Evolutionary conservation across 2,113 vertebrate species (phyloP).

Genomic region (Alectura lathami): DNA sequence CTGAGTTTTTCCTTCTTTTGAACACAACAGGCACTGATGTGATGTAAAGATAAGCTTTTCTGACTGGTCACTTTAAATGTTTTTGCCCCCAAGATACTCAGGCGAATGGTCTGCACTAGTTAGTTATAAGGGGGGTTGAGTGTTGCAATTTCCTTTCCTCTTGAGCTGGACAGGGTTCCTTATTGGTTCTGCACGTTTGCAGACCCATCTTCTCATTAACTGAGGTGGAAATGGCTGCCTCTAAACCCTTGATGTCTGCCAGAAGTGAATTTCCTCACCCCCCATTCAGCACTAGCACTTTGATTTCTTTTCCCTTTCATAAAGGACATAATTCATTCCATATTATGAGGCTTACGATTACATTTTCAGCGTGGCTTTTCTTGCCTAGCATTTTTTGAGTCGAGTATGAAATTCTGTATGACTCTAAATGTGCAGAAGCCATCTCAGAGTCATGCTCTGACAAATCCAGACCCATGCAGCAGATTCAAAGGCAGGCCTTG

Average conservation of each 20-base stretch:
- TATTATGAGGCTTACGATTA: background rate
- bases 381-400: background rate
- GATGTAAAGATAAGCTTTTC: background rate
- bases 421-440: rapidly evolving
- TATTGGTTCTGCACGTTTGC: background rate
- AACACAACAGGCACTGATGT: background rate
- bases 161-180: background rate
- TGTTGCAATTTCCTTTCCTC: background rate
- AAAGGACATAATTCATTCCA: background rate
- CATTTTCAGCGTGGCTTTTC: background rate
- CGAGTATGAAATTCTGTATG: rapidly evolving
- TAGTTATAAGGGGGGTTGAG: background rate
- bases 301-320: background rate
- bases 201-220: background rate
- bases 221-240: background rate
- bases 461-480: background rate
- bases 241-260: background rate
- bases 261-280: background rate
- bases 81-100: background rate
- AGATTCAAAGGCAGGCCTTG: background rate
- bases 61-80: background rate
- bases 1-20: background rate
- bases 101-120: background rate
- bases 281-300: background rate
- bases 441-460: background rate